phyloP scores from a whole-genome alignment of 2,113 vertebrate genomes.

The Gallinago media region DNA sequence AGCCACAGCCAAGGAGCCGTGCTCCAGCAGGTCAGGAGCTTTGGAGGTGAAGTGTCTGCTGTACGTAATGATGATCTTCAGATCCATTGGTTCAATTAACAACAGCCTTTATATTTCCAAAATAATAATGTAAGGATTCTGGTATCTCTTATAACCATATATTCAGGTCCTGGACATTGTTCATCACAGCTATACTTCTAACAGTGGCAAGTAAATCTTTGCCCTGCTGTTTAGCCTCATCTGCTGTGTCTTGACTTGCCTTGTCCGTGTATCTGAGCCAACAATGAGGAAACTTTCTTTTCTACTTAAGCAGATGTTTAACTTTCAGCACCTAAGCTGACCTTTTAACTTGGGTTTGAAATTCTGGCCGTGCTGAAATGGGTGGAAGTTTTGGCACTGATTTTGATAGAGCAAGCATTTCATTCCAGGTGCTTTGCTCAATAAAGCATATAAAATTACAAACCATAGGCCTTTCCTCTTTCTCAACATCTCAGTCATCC shows the following conservation, averaged over 20 bases:
- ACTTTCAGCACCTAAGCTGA: constrained; percentile 42
- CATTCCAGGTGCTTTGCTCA: constrained; percentile 48
- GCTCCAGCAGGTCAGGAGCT: neutral
- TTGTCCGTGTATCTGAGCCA: neutral
- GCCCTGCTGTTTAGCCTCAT: neutral
- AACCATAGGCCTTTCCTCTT: neutral
- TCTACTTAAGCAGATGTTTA: constrained; percentile 20
- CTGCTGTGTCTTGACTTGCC: constrained; percentile 12
- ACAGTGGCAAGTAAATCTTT: neutral
- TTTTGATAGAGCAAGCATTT: constrained; percentile 16
- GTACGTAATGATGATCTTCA: neutral
- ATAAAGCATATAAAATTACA: constrained; percentile 48
- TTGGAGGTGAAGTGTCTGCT: neutral
- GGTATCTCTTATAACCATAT: neutral
- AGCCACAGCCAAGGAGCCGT: neutral
- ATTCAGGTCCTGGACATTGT: neutral
- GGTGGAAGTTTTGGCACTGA: constrained; percentile 49
- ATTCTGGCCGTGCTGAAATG: constrained; percentile 37
- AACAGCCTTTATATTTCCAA: neutral
- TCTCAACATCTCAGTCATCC: constrained; percentile 37
- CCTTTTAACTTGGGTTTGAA: constrained; percentile 57
- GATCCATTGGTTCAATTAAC: neutral
- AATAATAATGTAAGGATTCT: neutral
- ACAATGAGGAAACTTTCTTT: constrained; percentile 1
- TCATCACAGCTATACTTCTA: neutral